These are phyloP conservation scores for Hydrolagus colliei DNA, from an alignment of 2,797 vertebrate species.

Conservation along the genomic window DNA sequence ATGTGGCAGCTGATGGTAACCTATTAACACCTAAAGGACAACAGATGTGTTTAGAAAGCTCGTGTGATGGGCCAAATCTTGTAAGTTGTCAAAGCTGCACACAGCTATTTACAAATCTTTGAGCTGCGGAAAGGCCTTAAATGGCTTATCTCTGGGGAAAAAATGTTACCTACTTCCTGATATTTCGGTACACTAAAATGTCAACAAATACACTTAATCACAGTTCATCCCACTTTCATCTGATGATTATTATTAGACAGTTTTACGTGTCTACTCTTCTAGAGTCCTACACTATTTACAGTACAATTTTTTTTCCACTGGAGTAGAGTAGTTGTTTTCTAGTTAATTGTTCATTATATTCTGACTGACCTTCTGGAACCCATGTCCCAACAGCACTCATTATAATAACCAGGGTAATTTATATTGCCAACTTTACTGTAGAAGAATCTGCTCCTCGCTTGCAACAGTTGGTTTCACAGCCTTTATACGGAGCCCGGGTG, in stretches of 20 bases:
- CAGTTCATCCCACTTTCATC: neutral
- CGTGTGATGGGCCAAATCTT: neutral
- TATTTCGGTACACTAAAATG: neutral
- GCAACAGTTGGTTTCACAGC: too few relatives aligned
- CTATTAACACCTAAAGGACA: neutral
- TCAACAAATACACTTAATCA: neutral
- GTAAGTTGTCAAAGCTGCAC: neutral
- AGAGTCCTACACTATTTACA: too few relatives aligned
- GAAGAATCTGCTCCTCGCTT: too few relatives aligned
- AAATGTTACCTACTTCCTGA: neutral
- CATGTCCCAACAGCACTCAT: too few relatives aligned
- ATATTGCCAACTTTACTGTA: too few relatives aligned
- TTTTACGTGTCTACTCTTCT: too few relatives aligned
- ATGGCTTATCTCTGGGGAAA: neutral
- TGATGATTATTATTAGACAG: neutral
- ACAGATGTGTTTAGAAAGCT: constrained; percentile 7
- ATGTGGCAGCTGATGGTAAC: neutral
- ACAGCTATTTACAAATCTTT: constrained; percentile 9
- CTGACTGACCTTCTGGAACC: too few relatives aligned
- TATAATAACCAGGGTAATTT: too few relatives aligned
- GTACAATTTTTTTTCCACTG: neutral
- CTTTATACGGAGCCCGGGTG: too few relatives aligned
- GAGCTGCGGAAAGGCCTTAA: neutral
- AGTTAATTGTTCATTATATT: too few relatives aligned
- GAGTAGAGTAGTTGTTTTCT: neutral